These are phyloP conservation scores for Apodemus agrarius DNA, from an alignment of 2,797 vertebrate genomes.

Conservation along the genomic window DNA sequence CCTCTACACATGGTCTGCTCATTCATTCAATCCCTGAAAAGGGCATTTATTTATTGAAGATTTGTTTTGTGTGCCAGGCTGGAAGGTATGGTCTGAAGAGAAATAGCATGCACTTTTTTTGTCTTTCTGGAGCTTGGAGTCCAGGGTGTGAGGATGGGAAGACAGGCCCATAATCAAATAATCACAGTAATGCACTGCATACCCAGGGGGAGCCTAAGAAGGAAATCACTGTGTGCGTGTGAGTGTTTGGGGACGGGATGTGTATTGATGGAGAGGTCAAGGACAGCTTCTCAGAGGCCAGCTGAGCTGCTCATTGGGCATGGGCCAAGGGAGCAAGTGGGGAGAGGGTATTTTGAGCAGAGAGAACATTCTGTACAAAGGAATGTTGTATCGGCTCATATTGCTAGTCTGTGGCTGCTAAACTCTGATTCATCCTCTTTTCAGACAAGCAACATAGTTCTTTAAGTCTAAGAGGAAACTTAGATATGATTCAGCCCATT, in stretches of 20 bases:
- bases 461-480: not conserved
- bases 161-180: not conserved
- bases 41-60: not conserved
- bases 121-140: not conserved
- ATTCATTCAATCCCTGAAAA: not conserved
- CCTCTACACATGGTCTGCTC: not conserved
- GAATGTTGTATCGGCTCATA: slow-evolving; percentile 32
- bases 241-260: not conserved
- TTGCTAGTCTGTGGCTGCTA: not conserved
- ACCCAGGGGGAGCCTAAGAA: not conserved
- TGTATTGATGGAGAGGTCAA: slow-evolving; percentile 42
- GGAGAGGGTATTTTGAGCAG: slow-evolving; percentile 68
- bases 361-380: slow-evolving; percentile 65
- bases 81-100: not conserved
- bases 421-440: slow-evolving; percentile 10
- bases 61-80: not conserved
- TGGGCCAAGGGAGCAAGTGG: slow-evolving; percentile 68
- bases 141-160: not conserved
- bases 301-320: slow-evolving; percentile 2
- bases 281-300: not conserved
- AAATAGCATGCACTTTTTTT: not conserved
- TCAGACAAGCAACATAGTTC: not conserved
- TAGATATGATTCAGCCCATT: not conserved
- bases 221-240: not conserved
- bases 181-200: not conserved